These are phyloP conservation scores for Xyliphius kryptos DNA, from an alignment of 2,113 vertebrate species.

Conservation along the genomic window DNA sequence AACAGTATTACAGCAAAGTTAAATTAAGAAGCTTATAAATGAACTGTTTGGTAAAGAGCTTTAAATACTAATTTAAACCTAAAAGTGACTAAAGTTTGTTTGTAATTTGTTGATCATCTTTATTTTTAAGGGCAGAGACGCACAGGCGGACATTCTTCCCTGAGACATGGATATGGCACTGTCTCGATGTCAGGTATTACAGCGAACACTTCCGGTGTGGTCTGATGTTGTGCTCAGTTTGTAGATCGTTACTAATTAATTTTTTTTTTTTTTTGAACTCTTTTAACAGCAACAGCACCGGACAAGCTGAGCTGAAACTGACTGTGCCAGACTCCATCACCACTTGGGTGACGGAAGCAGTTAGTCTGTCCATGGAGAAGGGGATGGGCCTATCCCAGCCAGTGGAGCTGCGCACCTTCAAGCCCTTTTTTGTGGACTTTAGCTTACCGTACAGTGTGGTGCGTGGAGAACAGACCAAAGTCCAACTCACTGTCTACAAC, in stretches of 20 bases:
- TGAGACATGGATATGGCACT: constrained; percentile 87
- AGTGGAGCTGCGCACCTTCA: constrained; percentile 76
- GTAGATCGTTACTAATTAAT: too few species aligned
- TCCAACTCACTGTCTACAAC: constrained; percentile 81
- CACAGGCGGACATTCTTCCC: constrained; percentile 86
- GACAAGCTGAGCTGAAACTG: constrained; percentile 71
- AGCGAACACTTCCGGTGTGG: constrained; percentile 22
- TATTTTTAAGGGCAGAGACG: constrained; percentile 73
- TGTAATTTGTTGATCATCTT: constrained; percentile 11
- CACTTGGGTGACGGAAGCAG: constrained; percentile 79
- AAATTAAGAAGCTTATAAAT: too few species aligned
- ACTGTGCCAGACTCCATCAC: constrained; percentile 88
- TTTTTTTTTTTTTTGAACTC: neutral
- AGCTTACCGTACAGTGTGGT: constrained; percentile 76
- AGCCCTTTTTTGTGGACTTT: constrained; percentile 87
- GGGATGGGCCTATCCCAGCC: constrained; percentile 74
- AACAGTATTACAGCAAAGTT: too few species aligned
- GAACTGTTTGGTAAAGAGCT: too few species aligned
- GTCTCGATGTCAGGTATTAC: constrained; percentile 82
- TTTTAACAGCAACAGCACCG: constrained; percentile 55
- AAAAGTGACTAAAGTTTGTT: too few species aligned
- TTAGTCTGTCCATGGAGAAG: constrained; percentile 67
- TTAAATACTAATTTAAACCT: too few species aligned
- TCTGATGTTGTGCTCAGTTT: neutral
- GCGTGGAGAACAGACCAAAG: constrained; percentile 86